phyloP scores from a whole-genome alignment of 2,888 invertebrate species.

The Tortricodes alternella region DNA sequence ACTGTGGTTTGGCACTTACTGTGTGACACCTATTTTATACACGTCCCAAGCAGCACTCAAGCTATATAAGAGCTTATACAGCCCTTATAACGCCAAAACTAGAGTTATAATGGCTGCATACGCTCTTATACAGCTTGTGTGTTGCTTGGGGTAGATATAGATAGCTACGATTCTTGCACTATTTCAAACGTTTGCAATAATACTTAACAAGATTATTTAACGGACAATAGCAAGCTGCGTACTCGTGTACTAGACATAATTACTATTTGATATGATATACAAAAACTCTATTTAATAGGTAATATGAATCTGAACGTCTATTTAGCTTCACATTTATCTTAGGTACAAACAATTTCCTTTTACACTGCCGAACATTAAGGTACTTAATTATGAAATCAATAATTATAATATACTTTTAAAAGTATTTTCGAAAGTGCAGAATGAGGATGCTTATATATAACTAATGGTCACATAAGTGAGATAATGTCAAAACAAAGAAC shows the following conservation, averaged over 20 bases:
- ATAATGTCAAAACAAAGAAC: slow-evolving; percentile 35
- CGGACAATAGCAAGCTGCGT: slow-evolving; percentile 66
- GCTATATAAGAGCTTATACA: no score
- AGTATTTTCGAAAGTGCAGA: neutral
- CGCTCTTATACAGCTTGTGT: no score
- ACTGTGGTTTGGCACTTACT: slow-evolving; percentile 72
- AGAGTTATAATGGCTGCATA: no score
- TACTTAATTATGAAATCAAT: slow-evolving; percentile 5
- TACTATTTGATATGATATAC: slow-evolving; percentile 46
- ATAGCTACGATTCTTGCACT: slow-evolving; percentile 57
- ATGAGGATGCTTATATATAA: slow-evolving; percentile 4
- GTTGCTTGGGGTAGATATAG: no score
- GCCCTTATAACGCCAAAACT: no score
- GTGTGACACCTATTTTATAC: slow-evolving; percentile 47
- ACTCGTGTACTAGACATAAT: slow-evolving; percentile 34
- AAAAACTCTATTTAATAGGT: slow-evolving; percentile 45
- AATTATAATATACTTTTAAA: neutral
- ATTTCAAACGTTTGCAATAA: slow-evolving; percentile 49
- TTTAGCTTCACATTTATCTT: slow-evolving; percentile 61
- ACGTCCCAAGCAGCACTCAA: no score
- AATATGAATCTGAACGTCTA: slow-evolving; percentile 49
- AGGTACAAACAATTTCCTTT: slow-evolving; percentile 54
- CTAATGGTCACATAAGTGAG: slow-evolving; percentile 45
- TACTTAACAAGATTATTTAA: slow-evolving; percentile 35
- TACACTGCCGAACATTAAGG: slow-evolving; percentile 41